Conservation (phyloP, 2,888 invertebrate species). For the Drosophila gaucha region DNA sequence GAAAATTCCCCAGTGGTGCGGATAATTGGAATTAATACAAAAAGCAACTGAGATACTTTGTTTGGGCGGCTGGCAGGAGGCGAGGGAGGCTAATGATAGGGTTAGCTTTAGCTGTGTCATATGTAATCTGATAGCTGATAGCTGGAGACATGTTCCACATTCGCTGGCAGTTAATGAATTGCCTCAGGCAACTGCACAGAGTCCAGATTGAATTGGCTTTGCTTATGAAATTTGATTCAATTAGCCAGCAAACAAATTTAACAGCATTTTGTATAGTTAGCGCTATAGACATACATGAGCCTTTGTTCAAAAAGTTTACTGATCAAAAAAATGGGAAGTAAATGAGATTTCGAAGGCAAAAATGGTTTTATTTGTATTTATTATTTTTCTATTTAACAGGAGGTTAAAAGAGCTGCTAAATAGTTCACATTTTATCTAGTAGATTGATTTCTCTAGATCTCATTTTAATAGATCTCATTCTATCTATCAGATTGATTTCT, state of each 20-base stretch:
- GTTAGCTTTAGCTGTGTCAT: slow-evolving; percentile 36
- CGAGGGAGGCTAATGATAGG: slow-evolving; percentile 20
- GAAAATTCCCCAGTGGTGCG: slow-evolving; percentile 81
- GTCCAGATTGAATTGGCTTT: slow-evolving; percentile 15
- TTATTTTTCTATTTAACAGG: no score
- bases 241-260: slow-evolving; percentile 42
- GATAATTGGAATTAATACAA: slow-evolving; percentile 83
- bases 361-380: no score
- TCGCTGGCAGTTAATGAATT: slow-evolving; percentile 8
- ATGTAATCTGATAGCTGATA: slow-evolving; percentile 42
- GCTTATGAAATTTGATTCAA: slow-evolving; percentile 53
- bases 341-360: background rate
- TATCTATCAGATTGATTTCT: no score
- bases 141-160: slow-evolving; percentile 1
- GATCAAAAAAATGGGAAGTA: no score
- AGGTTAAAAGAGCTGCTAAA: no score
- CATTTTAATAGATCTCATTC: no score
- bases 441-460: no score
- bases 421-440: no score
- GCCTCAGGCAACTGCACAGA: slow-evolving; percentile 2
- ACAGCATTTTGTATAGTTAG: slow-evolving; percentile 13
- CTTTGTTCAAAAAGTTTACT: background rate
- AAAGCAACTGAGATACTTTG: slow-evolving; percentile 62
- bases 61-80: background rate
- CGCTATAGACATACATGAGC: background rate